Evolutionary conservation across 2,797 vertebrate genomes (phyloP).

Genomic region (Syngnathus rostellatus): DNA sequence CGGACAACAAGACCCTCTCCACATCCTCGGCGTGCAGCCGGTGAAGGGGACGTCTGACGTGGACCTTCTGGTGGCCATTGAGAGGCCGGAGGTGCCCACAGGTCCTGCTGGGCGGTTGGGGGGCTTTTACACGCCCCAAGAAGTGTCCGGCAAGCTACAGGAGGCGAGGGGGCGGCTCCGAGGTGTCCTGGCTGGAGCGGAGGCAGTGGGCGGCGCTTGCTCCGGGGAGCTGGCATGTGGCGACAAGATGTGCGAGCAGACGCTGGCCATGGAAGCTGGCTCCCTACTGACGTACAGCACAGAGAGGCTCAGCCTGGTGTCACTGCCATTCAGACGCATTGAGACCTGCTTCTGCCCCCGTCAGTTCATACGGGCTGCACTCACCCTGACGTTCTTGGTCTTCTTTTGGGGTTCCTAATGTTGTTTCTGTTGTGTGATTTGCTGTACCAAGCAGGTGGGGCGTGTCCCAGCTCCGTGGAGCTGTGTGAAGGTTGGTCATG

Average conservation of each 20-base stretch:
- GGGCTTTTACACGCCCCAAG: constrained; percentile 63
- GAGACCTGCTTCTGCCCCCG: constrained; percentile 67
- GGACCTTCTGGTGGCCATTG: constrained; percentile 81
- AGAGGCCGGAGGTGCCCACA: constrained; percentile 63
- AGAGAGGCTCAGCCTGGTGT: constrained; percentile 83
- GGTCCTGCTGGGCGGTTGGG: constrained; percentile 34
- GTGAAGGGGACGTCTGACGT: constrained; percentile 68
- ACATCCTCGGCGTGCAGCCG: constrained; percentile 80
- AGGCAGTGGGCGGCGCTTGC: constrained; percentile 75
- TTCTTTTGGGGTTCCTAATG: neutral
- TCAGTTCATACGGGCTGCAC: constrained; percentile 22
- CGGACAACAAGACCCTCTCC: constrained; percentile 73
- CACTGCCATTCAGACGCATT: constrained; percentile 64
- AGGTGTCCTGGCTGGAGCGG: constrained; percentile 72
- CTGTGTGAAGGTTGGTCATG: constrained; percentile 83
- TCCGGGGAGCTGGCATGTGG: constrained; percentile 79
- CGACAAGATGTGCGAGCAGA: constrained; percentile 79
- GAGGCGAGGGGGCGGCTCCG: constrained; percentile 75
- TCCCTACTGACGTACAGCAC: constrained; percentile 81
- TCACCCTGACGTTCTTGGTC: too few relatives aligned
- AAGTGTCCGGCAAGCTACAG: constrained; percentile 77
- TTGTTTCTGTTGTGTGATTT: neutral
- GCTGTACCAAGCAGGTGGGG: constrained; percentile 64
- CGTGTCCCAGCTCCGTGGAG: constrained; percentile 68
- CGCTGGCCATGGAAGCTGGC: constrained; percentile 71